phyloP scores from a whole-genome alignment of 1,140 invertebrate species.

The Brachionus koreanus region DNA sequence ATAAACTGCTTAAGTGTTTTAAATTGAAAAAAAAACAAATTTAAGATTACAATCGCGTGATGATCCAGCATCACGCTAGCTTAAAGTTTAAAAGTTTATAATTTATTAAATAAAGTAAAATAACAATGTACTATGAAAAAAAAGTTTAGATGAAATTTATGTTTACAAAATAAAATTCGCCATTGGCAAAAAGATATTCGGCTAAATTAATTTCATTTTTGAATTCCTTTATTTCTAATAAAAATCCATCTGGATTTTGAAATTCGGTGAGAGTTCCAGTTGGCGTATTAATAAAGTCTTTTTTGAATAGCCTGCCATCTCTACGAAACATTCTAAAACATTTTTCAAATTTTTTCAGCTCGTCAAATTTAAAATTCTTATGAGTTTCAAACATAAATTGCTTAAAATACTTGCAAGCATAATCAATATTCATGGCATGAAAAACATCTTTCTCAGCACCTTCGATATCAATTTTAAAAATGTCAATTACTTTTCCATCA shows the following conservation, averaged over 20 bases:
- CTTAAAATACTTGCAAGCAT: not conserved
- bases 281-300: not conserved
- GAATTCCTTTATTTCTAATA: not conserved
- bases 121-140: too few relatives aligned
- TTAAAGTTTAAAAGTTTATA: too few relatives aligned
- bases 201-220: not conserved
- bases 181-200: not conserved
- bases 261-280: not conserved
- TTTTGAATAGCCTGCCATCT: not conserved
- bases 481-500: not conserved
- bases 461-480: conserved; percentile 16
- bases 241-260: not conserved
- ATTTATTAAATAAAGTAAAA: not conserved
- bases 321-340: not conserved
- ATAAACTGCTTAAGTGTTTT: too few relatives aligned
- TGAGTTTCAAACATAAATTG: not conserved
- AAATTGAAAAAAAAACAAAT: too few relatives aligned
- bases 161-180: conserved; percentile 15
- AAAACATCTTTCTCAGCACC: not conserved
- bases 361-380: not conserved
- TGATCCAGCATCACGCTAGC: too few relatives aligned
- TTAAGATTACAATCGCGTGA: too few relatives aligned
- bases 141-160: not conserved
- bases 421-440: not conserved
- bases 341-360: not conserved